Base-by-base conservation (phyloP, 2,797 vertebrate genomes). In the Erpetoichthys calabaricus region DNA sequence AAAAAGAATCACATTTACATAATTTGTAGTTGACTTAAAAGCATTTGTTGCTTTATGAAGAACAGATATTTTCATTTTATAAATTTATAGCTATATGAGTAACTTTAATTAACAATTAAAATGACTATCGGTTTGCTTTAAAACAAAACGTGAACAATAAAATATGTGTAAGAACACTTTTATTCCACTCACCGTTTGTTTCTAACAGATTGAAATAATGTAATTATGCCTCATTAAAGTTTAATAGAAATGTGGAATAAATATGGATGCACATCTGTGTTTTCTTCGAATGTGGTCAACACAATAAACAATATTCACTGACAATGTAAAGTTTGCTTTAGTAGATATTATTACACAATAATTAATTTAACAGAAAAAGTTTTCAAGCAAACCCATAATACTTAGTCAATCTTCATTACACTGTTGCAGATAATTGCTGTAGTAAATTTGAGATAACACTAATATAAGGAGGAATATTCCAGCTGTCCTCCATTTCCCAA, bases 201-300 rank as follows among this genome's bases (percentile, higher is more conserved):
- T 54, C 7, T 42, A 54, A 54, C 52, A 42, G 47, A 9, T 47
- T 47, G 47, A 54, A 42, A 54, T 9, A 54, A 54, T 54, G 53
- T 42, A 54, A 54, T 54, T 54, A 54, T 3, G 41, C 3, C 44
- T 54, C 53, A 54, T 54, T 43, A 54, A 43, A 7, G n/a, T 41
- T 54, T 54, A 54, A 41, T 8, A 54, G 53, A 43, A 54, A 42
- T 42, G 7, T 7, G 3, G 9, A 41, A 54, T 54, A 54, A 54
- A 54, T 54, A 54, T 43, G 53, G 50, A 51, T 51, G 50, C 50
- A 51, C 53, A 5, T 54, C 53, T 54, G 53, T 25, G 41, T 54
- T 4, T 2, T 42, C 41, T 8, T 54, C 5, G 25, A 4, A 41
- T 5, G 41, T 42, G 41, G 53, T 54, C 53, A 54, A 54, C 5